Evolutionary conservation across 2,113 vertebrate genomes (phyloP).

Genomic region (Ageneiosus marmoratus): DNA sequence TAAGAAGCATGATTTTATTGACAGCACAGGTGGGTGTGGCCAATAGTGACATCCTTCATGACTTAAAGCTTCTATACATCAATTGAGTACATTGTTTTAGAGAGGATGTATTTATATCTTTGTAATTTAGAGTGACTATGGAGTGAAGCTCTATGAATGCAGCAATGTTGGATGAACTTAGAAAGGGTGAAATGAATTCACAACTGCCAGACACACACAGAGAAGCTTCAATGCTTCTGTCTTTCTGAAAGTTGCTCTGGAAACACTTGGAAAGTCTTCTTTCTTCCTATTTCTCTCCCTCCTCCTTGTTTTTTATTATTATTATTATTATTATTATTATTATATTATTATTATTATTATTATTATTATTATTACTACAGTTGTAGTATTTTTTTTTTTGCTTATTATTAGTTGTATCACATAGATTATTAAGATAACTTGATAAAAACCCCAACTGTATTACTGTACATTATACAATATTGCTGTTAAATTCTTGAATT

Average conservation of each 20-base stretch:
- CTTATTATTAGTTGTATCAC: neutral
- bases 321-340: no score
- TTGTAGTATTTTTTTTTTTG: neutral
- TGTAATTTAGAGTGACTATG: slow-evolving; percentile 44
- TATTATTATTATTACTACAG: no score
- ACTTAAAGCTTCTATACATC: neutral
- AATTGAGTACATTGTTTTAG: neutral
- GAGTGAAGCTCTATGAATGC: slow-evolving; percentile 47
- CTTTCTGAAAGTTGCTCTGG: slow-evolving; percentile 45
- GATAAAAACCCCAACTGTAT: neutral
- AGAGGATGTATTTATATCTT: slow-evolving; percentile 34
- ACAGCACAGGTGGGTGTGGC: slow-evolving; percentile 60
- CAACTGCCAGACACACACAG: slow-evolving; percentile 50
- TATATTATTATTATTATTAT: no score
- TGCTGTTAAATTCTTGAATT: neutral
- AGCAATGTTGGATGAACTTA: slow-evolving; percentile 50
- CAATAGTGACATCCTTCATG: neutral
- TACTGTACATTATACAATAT: neutral
- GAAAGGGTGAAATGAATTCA: slow-evolving; percentile 56
- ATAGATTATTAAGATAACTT: neutral
- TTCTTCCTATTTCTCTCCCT: neutral
- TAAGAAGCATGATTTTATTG: slow-evolving; percentile 36
- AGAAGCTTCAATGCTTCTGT: slow-evolving; percentile 33
- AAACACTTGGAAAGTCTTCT: slow-evolving; percentile 3
- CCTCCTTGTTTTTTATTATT: no score